Conservation (phyloP, 2,797 vertebrate genomes). For the Phrynocephalus vlangalii region DNA sequence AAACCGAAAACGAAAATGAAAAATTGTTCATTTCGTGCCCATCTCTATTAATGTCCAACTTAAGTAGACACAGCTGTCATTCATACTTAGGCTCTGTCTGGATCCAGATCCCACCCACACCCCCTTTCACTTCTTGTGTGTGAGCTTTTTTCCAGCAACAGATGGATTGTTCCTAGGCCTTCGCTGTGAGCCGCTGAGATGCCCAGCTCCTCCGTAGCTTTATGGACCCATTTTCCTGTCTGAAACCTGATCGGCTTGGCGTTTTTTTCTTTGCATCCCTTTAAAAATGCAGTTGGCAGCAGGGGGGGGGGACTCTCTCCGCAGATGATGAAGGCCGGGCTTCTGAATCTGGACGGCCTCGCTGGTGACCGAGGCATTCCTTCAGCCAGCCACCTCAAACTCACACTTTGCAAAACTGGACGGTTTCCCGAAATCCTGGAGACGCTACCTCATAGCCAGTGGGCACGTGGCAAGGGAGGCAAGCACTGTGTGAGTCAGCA, state of each 20-base stretch:
- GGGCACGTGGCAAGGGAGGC: not conserved
- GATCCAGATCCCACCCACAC: not conserved
- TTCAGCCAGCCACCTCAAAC: not conserved
- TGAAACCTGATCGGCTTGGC: too few species aligned
- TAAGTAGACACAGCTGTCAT: not conserved
- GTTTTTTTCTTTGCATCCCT: not conserved
- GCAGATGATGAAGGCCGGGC: not conserved
- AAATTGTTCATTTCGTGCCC: too few species aligned
- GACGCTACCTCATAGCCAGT: constrained; percentile 10
- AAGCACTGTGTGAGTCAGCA: too few species aligned
- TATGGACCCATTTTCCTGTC: not conserved
- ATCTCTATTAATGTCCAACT: not conserved
- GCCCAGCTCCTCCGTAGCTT: not conserved
- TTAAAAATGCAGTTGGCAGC: not conserved
- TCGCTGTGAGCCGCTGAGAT: not conserved
- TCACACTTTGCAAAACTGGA: constrained; percentile 6
- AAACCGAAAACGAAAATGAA: too few species aligned
- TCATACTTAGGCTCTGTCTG: not conserved
- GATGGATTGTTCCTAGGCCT: too few species aligned
- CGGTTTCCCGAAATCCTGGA: not conserved
- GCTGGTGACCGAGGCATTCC: not conserved
- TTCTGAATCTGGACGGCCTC: not conserved
- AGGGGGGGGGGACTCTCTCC: not conserved
- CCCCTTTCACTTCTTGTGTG: not conserved
- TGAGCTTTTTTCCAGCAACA: not conserved